These are phyloP conservation scores for Atta texana DNA, from an alignment of 1,140 invertebrate species.

Conservation along the genomic window DNA sequence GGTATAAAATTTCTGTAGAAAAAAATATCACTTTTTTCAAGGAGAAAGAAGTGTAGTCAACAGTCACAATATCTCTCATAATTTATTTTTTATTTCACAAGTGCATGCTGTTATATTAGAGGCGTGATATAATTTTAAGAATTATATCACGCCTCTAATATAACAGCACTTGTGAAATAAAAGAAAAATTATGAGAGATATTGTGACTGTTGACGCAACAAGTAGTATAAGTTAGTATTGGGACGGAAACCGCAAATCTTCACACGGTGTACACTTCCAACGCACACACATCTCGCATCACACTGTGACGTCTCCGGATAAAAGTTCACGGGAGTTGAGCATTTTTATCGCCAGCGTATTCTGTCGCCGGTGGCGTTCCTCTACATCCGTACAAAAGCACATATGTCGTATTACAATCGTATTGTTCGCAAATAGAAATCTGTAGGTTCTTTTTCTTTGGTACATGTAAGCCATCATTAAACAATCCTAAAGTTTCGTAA, in stretches of 20 bases:
- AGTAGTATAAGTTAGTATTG: conserved; percentile 66
- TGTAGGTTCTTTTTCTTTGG: neutral
- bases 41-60: neutral
- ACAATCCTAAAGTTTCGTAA: neutral
- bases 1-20: neutral
- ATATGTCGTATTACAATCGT: conserved; percentile 9
- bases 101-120: too few species aligned
- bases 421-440: conserved; percentile 2
- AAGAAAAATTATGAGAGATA: conserved; percentile 36
- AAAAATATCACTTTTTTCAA: neutral
- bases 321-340: conserved; percentile 47
- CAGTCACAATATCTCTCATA: too few species aligned
- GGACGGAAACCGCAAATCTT: conserved; percentile 63
- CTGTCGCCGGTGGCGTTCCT: conserved; percentile 17
- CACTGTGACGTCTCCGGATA: conserved; percentile 62
- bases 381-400: neutral
- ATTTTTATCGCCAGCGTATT: conserved; percentile 48
- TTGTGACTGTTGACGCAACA: conserved; percentile 60
- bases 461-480: neutral
- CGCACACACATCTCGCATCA: conserved; percentile 38
- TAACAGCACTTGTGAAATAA: conserved; percentile 41
- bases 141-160: neutral
- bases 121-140: neutral
- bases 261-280: conserved; percentile 49
- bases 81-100: too few species aligned